phyloP scores from a whole-genome alignment of 2,113 vertebrate genomes.

The Marmota flaviventris region DNA sequence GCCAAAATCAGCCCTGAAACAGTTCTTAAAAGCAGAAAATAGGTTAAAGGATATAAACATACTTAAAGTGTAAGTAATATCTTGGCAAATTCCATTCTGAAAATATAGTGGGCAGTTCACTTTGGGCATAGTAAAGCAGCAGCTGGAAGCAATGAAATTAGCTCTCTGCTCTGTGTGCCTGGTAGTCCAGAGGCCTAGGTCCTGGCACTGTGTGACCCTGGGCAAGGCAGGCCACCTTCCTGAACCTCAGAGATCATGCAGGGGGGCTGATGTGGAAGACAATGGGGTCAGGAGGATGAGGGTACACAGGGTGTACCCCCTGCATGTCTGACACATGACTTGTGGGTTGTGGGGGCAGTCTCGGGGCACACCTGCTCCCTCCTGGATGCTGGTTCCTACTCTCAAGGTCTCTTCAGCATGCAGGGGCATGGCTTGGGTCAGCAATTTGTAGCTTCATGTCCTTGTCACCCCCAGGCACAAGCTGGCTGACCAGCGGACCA shows the following conservation, averaged over 20 bases:
- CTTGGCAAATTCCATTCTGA: constrained; percentile 44
- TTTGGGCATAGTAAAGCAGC: background rate
- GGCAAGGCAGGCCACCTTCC: background rate
- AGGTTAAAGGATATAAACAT: constrained; percentile 2
- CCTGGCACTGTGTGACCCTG: background rate
- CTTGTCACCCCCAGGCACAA: constrained; percentile 92
- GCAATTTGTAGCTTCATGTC: background rate
- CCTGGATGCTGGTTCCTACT: background rate
- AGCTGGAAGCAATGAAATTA: background rate
- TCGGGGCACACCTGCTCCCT: background rate
- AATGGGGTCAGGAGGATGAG: too few relatives aligned
- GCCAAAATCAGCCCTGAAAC: too few relatives aligned
- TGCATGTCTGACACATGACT: background rate
- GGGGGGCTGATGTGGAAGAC: too few relatives aligned
- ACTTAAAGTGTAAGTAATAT: background rate
- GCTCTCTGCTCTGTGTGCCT: rapidly evolving
- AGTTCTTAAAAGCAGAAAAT: constrained; percentile 38
- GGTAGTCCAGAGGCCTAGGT: background rate
- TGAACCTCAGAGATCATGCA: background rate
- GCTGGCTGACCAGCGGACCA: constrained; percentile 96
- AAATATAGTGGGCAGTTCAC: background rate
- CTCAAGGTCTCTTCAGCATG: background rate
- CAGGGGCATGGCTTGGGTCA: background rate
- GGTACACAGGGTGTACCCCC: too few relatives aligned
- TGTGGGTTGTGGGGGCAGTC: background rate